These are phyloP conservation scores for Lindbergichthys nudifrons DNA, from an alignment of 2,797 vertebrate species.

Conservation along the genomic window DNA sequence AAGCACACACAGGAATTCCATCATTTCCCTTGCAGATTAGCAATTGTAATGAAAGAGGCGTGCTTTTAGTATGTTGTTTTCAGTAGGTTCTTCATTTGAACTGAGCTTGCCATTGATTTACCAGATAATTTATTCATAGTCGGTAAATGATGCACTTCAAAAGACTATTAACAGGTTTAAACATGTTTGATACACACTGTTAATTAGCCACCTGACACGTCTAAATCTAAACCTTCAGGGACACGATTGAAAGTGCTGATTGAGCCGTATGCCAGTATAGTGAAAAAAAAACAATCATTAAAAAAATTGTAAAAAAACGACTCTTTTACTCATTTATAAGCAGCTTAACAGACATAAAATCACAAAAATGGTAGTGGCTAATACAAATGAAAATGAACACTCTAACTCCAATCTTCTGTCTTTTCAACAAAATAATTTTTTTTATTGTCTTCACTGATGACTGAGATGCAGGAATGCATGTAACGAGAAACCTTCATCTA, in stretches of 20 bases:
- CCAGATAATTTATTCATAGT: constrained; percentile 38
- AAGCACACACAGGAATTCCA: constrained; percentile 22
- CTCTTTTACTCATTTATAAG: not conserved
- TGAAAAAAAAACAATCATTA: constrained; percentile 4
- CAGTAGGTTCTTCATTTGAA: constrained; percentile 2
- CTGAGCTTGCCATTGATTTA: constrained; percentile 26
- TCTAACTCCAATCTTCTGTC: constrained; percentile 29
- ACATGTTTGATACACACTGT: constrained; percentile 28
- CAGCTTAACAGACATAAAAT: constrained; percentile 9
- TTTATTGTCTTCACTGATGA: constrained; percentile 60
- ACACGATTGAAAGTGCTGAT: constrained; percentile 20
- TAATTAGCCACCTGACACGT: constrained; percentile 57
- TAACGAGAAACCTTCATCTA: constrained; percentile 54
- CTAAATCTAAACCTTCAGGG: constrained; percentile 33
- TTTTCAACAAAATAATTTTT: constrained; percentile 48
- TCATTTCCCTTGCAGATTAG: constrained; percentile 34
- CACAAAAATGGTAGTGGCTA: constrained; percentile 13
- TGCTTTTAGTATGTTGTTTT: constrained; percentile 17
- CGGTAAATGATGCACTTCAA: constrained; percentile 37
- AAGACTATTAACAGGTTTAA: constrained; percentile 45
- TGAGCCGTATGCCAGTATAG: constrained; percentile 17
- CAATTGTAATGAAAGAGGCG: constrained; percentile 1
- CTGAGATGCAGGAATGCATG: constrained; percentile 64
- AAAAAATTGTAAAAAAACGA: not conserved
- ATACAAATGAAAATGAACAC: constrained; percentile 24